These are phyloP conservation scores for Lutjanus erythropterus DNA, from an alignment of 2,113 vertebrate genomes.

Conservation along the genomic window DNA sequence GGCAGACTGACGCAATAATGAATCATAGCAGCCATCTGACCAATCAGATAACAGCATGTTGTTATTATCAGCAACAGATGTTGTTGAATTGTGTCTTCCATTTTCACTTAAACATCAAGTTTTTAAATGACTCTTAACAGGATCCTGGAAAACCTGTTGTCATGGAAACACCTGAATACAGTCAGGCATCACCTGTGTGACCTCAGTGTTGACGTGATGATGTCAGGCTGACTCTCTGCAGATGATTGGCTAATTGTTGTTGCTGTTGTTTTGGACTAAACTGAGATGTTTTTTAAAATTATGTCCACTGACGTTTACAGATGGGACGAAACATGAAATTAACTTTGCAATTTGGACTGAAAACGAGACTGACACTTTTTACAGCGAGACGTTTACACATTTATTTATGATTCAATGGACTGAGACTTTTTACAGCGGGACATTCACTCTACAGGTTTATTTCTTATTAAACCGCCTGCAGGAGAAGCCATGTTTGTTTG, in stretches of 20 bases:
- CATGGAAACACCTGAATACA: conserved; percentile 9
- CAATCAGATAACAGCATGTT: conserved; percentile 43
- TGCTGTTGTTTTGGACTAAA: neutral
- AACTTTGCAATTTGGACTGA: no score
- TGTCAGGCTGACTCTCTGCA: neutral
- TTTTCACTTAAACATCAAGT: conserved; percentile 14
- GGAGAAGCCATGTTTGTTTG: conserved; percentile 45
- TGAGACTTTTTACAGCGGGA: no score
- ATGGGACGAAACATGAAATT: neutral
- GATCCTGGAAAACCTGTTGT: conserved; percentile 17
- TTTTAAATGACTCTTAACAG: neutral
- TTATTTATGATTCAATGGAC: no score
- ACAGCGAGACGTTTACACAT: no score
- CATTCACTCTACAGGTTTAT: no score
- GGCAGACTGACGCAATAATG: conserved; percentile 40
- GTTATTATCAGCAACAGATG: neutral
- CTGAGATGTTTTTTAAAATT: neutral
- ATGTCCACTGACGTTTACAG: neutral
- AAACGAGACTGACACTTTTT: no score
- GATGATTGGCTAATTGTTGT: neutral
- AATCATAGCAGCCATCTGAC: conserved; percentile 35
- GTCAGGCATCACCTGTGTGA: neutral
- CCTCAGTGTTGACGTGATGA: neutral
- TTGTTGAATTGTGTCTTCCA: conserved; percentile 59
- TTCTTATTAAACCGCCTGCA: neutral